These are phyloP conservation scores for Neelides folsomi DNA, from an alignment of 2,888 invertebrate species.

Conservation along the genomic window DNA sequence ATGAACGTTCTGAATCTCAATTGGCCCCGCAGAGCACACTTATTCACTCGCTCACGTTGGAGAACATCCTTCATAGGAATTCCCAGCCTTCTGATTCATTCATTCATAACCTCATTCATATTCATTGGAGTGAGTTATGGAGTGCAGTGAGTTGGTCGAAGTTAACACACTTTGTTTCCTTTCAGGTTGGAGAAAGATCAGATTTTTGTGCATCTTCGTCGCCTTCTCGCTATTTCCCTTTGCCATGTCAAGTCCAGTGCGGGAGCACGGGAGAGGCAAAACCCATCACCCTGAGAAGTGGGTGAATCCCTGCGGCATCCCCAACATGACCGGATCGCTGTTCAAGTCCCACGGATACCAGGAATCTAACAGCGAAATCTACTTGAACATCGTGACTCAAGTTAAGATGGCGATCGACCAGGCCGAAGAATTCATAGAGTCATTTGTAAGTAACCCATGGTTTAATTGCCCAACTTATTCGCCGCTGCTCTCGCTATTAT, in stretches of 20 bases:
- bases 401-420: slow-evolving; percentile 30
- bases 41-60: too few species aligned
- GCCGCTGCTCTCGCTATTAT: neutral
- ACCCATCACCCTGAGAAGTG: slow-evolving; percentile 29
- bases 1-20: too few species aligned
- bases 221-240: neutral
- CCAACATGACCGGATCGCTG: neutral
- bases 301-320: slow-evolving; percentile 33
- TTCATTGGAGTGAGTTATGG: too few species aligned
- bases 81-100: too few species aligned
- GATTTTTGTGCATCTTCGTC: neutral
- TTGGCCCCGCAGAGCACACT: too few species aligned
- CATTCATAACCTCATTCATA: too few species aligned
- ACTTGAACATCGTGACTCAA: slow-evolving; percentile 29
- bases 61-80: too few species aligned
- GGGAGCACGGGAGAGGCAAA: slow-evolving; percentile 13
- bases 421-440: slow-evolving; percentile 25
- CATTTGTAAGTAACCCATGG: slow-evolving; percentile 28
- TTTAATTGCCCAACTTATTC: neutral
- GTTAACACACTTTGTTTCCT: too few species aligned
- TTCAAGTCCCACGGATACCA: too few species aligned
- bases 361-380: slow-evolving; percentile 26
- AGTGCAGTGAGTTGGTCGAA: too few species aligned
- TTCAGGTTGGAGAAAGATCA: neutral
- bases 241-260: neutral